Conservation (phyloP, 1,140 invertebrate genomes). For the Bombus consobrinus region DNA sequence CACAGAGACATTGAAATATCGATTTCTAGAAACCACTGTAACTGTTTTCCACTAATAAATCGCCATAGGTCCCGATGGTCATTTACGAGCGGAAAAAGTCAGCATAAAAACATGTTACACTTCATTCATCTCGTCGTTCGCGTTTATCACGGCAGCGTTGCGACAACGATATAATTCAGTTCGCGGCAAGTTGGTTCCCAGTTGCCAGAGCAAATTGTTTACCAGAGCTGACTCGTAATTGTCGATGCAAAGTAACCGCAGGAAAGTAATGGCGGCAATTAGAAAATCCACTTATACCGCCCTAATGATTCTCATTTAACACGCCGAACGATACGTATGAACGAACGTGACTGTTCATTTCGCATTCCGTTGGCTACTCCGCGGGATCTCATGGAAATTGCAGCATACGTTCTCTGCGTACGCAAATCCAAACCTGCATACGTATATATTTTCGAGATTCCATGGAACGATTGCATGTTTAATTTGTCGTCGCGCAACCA, state of each 20-base stretch:
- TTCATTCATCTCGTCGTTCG: neutral
- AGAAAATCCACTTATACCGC: constrained; percentile 42
- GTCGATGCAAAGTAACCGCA: constrained; percentile 19
- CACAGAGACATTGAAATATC: neutral
- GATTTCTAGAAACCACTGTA: neutral
- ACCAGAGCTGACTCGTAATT: neutral
- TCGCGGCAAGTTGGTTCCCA: neutral
- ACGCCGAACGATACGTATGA: neutral
- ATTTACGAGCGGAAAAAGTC: neutral
- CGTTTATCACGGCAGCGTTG: neutral
- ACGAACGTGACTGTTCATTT: constrained; percentile 11
- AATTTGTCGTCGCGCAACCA: neutral
- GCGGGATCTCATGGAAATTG: constrained; percentile 27
- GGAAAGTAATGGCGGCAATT: constrained; percentile 38
- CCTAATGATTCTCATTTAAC: constrained; percentile 49
- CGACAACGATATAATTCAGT: constrained; percentile 17
- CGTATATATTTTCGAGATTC: constrained; percentile 22
- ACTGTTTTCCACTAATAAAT: neutral
- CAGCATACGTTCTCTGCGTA: constrained; percentile 15
- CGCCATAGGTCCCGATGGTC: neutral
- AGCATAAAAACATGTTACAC: neutral
- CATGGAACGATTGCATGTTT: constrained; percentile 3
- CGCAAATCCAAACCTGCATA: constrained; percentile 4
- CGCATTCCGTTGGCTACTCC: constrained; percentile 19
- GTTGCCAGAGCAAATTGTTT: constrained; percentile 2